Evolutionary conservation across 1,140 invertebrate species (phyloP), one percentile per base, ranked within the genome.

Genomic region (Trichonephila clavipes): DNA sequence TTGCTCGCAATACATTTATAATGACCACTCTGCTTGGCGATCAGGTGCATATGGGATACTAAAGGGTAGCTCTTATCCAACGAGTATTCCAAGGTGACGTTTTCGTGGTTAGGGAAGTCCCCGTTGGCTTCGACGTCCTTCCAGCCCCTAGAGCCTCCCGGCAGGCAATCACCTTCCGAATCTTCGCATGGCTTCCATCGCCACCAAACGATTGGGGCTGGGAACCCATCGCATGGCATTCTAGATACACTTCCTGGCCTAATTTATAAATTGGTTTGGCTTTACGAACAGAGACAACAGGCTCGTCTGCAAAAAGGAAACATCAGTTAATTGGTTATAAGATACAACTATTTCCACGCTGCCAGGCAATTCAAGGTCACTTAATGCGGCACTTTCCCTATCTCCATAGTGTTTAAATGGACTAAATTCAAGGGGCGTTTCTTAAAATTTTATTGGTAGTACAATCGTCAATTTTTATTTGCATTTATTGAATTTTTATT

Each of bases 201-300:
- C 95, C 95, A 95, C 90, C 81, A 92, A 40, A 94, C 82, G 0
- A 82, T 51, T 2, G 93, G 88, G 3, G 28, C 34, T 8, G 95
- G 95, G 85, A 85, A 90, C 2, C 92, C 87, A 58, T 92, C 51
- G 90, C 94, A 18, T 82, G 28, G 58, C 95, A 95, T 14, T 90
- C 86, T 28, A 95, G 44, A 40, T 61, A 58, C n/a, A 92, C 92
- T 7, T 83, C 16, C n/a, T 92, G 34, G 21, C 81, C 92, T 0
- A 82, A n/a, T 24, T 10, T 64, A 61, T 95, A 94, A 59, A 94
- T 83, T 7, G 82, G 18, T 66, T 90, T 24, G 1, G n/a, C 51
- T 58, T 91, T 94, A 18, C 28, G 69, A 2, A 95, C 19, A 12
- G 72, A 89, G 8, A 95, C 66, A 2, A 81, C 64, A 1, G 94